A percentile compares a stretch with the other conserved stretches of the same genome.
phyloP scores from a whole-genome alignment of 2,888 invertebrate species.

The Ctena decussata region DNA sequence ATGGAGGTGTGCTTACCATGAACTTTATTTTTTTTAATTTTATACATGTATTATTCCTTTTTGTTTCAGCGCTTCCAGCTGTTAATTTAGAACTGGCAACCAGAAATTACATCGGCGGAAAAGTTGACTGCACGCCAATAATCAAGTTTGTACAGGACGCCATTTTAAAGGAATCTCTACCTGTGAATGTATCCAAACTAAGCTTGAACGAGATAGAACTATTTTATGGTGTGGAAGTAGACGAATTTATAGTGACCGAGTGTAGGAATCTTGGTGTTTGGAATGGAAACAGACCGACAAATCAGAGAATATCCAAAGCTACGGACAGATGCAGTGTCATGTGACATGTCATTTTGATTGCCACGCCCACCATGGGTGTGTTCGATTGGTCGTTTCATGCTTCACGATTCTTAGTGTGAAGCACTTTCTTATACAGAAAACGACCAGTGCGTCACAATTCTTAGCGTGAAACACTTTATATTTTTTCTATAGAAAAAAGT shows the following conservation, averaged over 20 bases:
- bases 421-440: too few species aligned
- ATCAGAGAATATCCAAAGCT: constrained; percentile 72
- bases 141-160: constrained; percentile 76
- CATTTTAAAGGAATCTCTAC: constrained; percentile 73
- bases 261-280: constrained; percentile 81
- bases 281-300: constrained; percentile 81
- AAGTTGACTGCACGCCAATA: constrained; percentile 76
- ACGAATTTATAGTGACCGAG: constrained; percentile 83
- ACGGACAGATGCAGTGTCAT: constrained; percentile 80
- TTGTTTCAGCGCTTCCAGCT: constrained; percentile 82
- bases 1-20: too few species aligned
- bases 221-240: constrained; percentile 82
- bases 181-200: constrained; percentile 77
- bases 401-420: too few species aligned
- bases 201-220: constrained; percentile 79
- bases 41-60: too few species aligned
- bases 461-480: too few species aligned
- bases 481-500: too few species aligned
- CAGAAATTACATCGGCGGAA: constrained; percentile 83
- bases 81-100: constrained; percentile 84
- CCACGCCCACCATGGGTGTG: too few species aligned
- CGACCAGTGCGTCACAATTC: too few species aligned
- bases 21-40: too few species aligned
- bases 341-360: too few species aligned
- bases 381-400: too few species aligned